A percentile compares a stretch with the other conserved stretches of the same genome.
These are phyloP conservation scores for Emmelina monodactyla DNA, from an alignment of 2,888 invertebrate species.

Conservation along the genomic window DNA sequence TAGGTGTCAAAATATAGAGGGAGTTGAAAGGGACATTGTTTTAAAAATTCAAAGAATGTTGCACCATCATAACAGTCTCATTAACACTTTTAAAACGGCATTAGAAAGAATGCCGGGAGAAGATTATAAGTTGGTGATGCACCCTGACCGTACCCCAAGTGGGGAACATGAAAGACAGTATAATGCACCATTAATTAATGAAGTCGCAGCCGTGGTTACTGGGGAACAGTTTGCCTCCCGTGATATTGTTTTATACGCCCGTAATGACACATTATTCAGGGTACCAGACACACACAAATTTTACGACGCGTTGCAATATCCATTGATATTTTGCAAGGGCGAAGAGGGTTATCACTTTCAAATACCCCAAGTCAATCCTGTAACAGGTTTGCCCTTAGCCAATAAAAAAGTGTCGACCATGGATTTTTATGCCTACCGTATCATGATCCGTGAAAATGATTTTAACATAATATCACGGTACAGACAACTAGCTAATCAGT, in stretches of 20 bases:
- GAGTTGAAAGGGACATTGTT: conserved; percentile 18
- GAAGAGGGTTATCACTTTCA: conserved; percentile 22
- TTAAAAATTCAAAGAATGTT: conserved; percentile 20
- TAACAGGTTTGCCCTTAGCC: conserved; percentile 11
- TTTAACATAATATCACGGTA: conserved; percentile 9
- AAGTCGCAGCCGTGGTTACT: conserved; percentile 21
- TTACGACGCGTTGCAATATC: conserved; percentile 32
- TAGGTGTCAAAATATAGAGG: conserved; percentile 18
- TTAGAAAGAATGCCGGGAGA: conserved; percentile 20
- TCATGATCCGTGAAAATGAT: conserved; percentile 15
- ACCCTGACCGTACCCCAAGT: conserved; percentile 20
- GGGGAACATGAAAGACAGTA: conserved; percentile 23
- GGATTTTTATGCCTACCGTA: conserved; percentile 20
- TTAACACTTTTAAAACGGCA: conserved; percentile 23
- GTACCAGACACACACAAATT: conserved; percentile 24
- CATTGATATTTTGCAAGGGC: conserved; percentile 25
- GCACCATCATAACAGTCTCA: conserved; percentile 19
- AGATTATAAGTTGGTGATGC: conserved; percentile 21
- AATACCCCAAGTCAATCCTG: conserved; percentile 18
- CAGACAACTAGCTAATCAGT: conserved; percentile 10
- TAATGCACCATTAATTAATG: conserved; percentile 20
- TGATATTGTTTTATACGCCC: conserved; percentile 20
- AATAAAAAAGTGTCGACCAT: conserved; percentile 18
- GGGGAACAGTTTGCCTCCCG: conserved; percentile 12
- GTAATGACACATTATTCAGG: conserved; percentile 17